Evolutionary conservation across 2,797 vertebrate genomes (phyloP).

Genomic region (Hyperoplus lanceolatus): DNA sequence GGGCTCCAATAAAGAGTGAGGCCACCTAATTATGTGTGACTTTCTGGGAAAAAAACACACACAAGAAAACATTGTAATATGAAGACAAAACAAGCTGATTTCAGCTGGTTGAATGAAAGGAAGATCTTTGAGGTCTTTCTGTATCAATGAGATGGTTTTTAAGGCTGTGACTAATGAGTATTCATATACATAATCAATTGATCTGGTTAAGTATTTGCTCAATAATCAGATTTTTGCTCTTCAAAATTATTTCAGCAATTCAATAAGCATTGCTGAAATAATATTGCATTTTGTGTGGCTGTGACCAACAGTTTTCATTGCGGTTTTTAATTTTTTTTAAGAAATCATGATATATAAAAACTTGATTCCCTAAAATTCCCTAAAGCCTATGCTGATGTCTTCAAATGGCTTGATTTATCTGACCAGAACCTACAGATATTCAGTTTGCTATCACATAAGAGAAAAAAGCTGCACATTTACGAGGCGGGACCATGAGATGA

Average conservation of each 20-base stretch:
- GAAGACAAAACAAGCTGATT: constrained; percentile 16
- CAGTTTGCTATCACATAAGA: neutral
- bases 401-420: neutral
- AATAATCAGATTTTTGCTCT: neutral
- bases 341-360: neutral
- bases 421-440: neutral
- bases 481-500: neutral
- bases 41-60: constrained; percentile 50
- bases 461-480: too few relatives aligned
- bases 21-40: constrained; percentile 56
- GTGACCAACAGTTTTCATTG: neutral
- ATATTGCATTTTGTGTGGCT: neutral
- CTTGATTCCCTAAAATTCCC: neutral
- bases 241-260: neutral
- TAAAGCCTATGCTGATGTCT: neutral
- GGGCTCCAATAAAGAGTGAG: constrained; percentile 41
- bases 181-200: neutral
- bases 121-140: neutral
- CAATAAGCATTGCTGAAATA: rapidly evolving
- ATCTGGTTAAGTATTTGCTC: neutral
- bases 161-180: neutral
- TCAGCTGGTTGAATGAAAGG: neutral
- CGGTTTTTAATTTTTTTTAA: neutral
- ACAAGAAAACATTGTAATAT: constrained; percentile 7
- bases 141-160: neutral